These are phyloP conservation scores for Noctua fimbriata DNA, from an alignment of 2,888 invertebrate genomes.

Conservation along the genomic window DNA sequence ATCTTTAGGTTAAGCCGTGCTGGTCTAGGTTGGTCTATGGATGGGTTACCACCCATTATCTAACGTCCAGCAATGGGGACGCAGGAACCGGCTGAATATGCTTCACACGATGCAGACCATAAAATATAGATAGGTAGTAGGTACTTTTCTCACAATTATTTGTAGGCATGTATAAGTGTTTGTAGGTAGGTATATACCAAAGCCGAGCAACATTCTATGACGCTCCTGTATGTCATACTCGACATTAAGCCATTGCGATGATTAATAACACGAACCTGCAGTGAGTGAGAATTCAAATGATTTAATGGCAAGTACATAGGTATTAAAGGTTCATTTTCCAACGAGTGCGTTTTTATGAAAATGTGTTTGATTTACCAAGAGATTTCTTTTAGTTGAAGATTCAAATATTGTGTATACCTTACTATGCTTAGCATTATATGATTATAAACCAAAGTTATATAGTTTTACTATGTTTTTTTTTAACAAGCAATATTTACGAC, in stretches of 20 bases:
- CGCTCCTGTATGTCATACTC: constrained; percentile 1
- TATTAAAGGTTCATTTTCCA: background rate
- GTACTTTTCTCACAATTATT: background rate
- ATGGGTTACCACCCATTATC: no score
- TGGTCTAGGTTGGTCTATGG: no score
- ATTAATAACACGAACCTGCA: constrained; percentile 47
- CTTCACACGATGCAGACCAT: background rate
- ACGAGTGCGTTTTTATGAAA: background rate
- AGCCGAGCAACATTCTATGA: background rate
- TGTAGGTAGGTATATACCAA: background rate
- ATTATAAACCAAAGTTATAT: background rate
- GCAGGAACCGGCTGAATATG: no score
- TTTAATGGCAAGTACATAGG: constrained; percentile 5
- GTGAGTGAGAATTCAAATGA: constrained; percentile 34
- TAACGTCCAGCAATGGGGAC: background rate
- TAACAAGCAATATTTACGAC: background rate
- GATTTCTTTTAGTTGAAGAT: background rate
- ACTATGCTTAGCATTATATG: background rate
- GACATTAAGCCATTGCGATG: constrained; percentile 40
- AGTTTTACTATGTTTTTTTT: background rate
- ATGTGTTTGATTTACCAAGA: background rate
- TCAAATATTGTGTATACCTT: background rate
- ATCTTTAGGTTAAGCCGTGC: no score
- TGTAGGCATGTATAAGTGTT: background rate
- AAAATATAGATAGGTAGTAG: background rate